Conservation (phyloP, 1,140 invertebrate species). For the Trichomalopsis sarcophagae region DNA sequence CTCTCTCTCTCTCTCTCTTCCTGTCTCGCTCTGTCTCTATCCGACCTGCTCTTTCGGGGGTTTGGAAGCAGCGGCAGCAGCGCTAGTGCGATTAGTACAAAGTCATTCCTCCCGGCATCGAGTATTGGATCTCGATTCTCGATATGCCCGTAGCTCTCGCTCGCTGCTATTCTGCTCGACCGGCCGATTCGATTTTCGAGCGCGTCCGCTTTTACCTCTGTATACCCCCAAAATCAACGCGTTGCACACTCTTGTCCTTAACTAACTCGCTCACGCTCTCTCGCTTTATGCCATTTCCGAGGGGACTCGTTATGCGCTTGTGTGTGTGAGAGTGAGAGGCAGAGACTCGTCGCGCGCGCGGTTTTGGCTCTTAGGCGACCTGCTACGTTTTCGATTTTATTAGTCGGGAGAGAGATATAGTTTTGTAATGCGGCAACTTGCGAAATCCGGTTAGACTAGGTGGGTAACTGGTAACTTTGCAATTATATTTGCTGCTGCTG, state of each 20-base stretch:
- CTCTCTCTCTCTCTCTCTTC: slow-evolving; percentile 18
- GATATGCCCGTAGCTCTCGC: slow-evolving; percentile 9
- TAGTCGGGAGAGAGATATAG: not conserved
- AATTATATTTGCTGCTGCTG: not conserved
- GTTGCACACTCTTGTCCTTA: slow-evolving; percentile 4
- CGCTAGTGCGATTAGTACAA: slow-evolving; percentile 30
- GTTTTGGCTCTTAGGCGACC: not conserved
- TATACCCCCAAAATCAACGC: slow-evolving; percentile 23
- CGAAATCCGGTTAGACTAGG: not conserved
- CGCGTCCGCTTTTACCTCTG: not conserved
- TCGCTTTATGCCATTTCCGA: slow-evolving; percentile 14
- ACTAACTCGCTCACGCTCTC: slow-evolving; percentile 15
- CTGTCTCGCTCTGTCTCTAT: not conserved
- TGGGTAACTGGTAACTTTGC: not conserved
- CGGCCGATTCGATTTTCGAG: slow-evolving; percentile 38
- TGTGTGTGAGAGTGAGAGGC: too few species aligned
- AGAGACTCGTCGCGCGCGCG: not conserved
- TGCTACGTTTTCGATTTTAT: not conserved
- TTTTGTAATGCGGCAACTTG: slow-evolving; percentile 1
- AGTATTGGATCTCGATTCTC: slow-evolving; percentile 45
- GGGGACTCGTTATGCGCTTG: not conserved
- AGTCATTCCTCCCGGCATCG: slow-evolving; percentile 33
- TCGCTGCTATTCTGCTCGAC: not conserved
- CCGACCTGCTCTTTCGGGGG: not conserved
- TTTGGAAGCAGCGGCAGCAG: not conserved